Evolutionary conservation across 2,113 vertebrate species (phyloP).

Genomic region (Cervus canadensis): DNA sequence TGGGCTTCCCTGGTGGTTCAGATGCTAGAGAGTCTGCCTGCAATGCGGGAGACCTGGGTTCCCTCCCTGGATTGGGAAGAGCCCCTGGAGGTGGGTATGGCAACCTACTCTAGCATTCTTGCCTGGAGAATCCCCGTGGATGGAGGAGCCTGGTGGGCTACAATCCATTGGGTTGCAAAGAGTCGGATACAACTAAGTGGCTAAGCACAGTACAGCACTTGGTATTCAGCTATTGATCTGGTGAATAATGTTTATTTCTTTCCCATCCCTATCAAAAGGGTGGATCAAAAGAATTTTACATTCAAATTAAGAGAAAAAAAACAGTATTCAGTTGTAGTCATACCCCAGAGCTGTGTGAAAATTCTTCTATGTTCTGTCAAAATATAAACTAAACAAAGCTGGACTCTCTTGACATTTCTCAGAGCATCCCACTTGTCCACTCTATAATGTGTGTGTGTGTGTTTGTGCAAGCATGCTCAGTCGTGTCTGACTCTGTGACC

Average conservation of each 20-base stretch:
- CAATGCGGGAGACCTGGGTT: neutral
- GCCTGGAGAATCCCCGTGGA: neutral
- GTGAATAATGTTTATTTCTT: neutral
- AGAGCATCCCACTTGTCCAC: neutral
- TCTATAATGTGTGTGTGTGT: neutral
- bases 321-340: neutral
- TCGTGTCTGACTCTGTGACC: neutral
- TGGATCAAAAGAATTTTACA: neutral
- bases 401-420: neutral
- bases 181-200: accelerated
- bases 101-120: neutral
- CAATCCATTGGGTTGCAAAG: neutral
- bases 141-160: neutral
- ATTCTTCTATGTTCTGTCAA: neutral
- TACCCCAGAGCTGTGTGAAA: neutral
- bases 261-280: neutral
- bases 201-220: neutral
- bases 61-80: neutral
- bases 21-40: neutral
- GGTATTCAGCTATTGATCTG: neutral
- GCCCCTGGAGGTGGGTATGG: neutral
- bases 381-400: neutral
- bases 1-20: neutral
- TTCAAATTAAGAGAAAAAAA: neutral
- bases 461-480: neutral